phyloP scores from a whole-genome alignment of 2,113 vertebrate species.

The Thunnus thynnus region DNA sequence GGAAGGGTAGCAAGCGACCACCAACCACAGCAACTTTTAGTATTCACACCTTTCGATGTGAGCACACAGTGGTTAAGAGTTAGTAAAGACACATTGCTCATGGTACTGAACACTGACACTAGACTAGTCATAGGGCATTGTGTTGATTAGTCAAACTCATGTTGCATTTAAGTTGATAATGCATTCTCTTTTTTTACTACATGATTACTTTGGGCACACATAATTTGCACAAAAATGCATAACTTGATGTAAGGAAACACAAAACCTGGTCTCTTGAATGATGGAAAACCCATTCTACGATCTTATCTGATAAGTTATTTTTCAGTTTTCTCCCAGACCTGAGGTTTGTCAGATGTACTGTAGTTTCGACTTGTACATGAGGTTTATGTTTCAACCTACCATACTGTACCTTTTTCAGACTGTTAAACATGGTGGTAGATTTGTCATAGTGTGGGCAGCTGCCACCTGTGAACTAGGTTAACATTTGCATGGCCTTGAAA shows the following conservation, averaged over 20 bases:
- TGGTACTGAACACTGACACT: neutral
- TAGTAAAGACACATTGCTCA: too few species aligned
- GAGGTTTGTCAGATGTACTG: conserved; percentile 3
- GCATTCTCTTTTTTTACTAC: neutral
- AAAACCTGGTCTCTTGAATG: neutral
- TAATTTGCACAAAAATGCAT: neutral
- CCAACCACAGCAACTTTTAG: too few species aligned
- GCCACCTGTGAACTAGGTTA: neutral
- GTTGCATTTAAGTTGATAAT: neutral
- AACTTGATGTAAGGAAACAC: neutral
- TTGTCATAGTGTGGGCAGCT: conserved; percentile 3
- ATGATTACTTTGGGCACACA: neutral
- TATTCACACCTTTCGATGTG: too few species aligned
- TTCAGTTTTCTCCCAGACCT: conserved; percentile 10
- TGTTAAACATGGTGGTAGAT: conserved; percentile 5
- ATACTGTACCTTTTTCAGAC: neutral
- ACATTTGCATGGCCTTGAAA: neutral
- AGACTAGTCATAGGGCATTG: neutral
- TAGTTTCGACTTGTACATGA: conserved; percentile 33
- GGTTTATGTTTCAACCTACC: conserved; percentile 23
- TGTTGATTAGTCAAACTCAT: neutral
- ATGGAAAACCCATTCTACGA: conserved; percentile 20
- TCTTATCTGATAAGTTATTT: conserved; percentile 16
- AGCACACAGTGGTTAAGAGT: too few species aligned
- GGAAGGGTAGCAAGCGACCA: too few species aligned